phyloP scores from a whole-genome alignment of 2,888 invertebrate species.

The Mythimna lalbum region DNA sequence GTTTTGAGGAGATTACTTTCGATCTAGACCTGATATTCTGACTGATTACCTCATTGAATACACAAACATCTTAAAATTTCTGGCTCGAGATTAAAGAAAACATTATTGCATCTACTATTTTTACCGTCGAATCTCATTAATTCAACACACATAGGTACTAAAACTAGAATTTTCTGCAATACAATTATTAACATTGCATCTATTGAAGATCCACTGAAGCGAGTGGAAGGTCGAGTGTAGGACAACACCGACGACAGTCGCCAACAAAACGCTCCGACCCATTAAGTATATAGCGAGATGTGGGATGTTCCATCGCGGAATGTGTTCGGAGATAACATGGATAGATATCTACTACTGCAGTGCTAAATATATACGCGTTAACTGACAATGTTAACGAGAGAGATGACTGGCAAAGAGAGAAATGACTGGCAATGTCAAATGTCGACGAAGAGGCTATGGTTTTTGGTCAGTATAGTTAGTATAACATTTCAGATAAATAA shows the following conservation, averaged over 20 bases:
- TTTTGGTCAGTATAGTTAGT: neutral
- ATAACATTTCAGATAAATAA: neutral
- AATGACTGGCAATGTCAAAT: neutral
- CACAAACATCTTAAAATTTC: conserved; percentile 15
- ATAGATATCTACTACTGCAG: conserved; percentile 40
- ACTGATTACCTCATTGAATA: conserved; percentile 3
- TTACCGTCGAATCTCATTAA: conserved; percentile 1
- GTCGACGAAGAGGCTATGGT: neutral
- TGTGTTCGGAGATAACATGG: conserved; percentile 45
- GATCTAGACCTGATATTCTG: conserved; percentile 2
- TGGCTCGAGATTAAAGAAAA: conserved; percentile 25
- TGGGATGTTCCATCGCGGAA: conserved; percentile 37
- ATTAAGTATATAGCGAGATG: conserved; percentile 43
- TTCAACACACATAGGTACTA: conserved; percentile 9
- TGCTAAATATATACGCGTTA: conserved; percentile 28
- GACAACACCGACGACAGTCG: conserved; percentile 47
- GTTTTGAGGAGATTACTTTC: neutral
- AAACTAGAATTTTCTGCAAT: conserved; percentile 15
- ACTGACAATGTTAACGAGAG: conserved; percentile 16
- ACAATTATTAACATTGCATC: conserved; percentile 24
- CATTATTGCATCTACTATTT: conserved; percentile 19
- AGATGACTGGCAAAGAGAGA: too few relatives aligned
- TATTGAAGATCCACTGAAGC: conserved; percentile 25
- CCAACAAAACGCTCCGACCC: conserved; percentile 55
- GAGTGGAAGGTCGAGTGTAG: conserved; percentile 61